Base-by-base conservation (phyloP, 2,113 vertebrate genomes). In the Tragulus kanchil region DNA sequence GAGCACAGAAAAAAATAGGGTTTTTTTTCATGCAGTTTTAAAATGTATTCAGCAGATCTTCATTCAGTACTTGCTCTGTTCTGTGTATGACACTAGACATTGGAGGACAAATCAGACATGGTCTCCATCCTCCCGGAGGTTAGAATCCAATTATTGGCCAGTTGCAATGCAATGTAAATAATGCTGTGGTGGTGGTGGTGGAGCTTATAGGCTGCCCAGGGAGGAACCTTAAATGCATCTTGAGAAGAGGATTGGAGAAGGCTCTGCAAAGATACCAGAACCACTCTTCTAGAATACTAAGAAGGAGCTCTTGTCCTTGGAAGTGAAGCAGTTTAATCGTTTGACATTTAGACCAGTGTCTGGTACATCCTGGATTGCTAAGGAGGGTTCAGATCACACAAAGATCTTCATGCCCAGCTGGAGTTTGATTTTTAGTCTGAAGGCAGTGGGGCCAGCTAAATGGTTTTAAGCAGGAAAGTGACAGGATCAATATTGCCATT, bases 401-500 rank as follows among this genome's bases (percentile, higher is more conserved):
- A 95, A 12, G 19, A 23, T 3, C 45, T 67, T 79, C 87, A 58
- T 11, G 56, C 21, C 31, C n/a, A 15, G 11, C 8, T 84, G 31
- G 36, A 84, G 62, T 93, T 85, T 86, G 73, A 78, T 65, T 45
- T 86, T 56, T 59, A 75, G 4, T 67, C 31, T 59, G 31, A 65
- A 93, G 61, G 45, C n/a, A 23, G 3, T 65, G 73, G 84, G 56
- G 45, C 21, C 42, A 86, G 7, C 84, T 91, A 48, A 88, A 56
- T 36, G 54, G 9, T 71, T 85, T 89, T 61, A 86, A 97, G n/a
- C 28, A 78, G 64, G 26, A 89, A 90, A 93, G 48, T 21, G 28
- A 84, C 19, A 83, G n/a, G 9, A 88, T 85, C 59, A 67, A 7
- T 79, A 78, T 65, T 87, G n/a, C 31, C n/a, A 45, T 89, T 89